These are phyloP conservation scores for Corythornis madagascariensis DNA, from an alignment of 2,113 vertebrate genomes.

Conservation along the genomic window DNA sequence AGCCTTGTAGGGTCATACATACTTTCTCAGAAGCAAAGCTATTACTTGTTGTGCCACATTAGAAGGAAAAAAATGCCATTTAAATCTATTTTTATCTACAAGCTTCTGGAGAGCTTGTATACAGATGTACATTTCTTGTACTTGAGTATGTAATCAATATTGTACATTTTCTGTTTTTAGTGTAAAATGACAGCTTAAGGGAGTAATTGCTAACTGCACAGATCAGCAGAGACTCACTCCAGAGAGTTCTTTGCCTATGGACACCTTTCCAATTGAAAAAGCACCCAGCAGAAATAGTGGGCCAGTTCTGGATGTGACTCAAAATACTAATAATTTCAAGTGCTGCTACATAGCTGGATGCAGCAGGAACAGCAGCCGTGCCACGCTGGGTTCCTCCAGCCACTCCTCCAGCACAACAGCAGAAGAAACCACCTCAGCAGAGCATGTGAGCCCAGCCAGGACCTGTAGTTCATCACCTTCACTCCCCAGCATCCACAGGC, in stretches of 20 bases:
- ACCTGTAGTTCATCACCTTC: background rate
- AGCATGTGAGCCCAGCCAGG: rapidly evolving
- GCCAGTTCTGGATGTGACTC: background rate
- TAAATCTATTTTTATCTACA: conserved; percentile 1
- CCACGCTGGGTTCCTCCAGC: background rate
- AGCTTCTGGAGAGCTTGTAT: background rate
- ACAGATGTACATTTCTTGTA: conserved; percentile 20
- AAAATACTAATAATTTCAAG: background rate
- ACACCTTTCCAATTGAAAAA: background rate
- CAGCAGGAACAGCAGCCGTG: background rate
- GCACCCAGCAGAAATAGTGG: background rate
- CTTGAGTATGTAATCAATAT: conserved; percentile 32
- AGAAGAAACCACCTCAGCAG: background rate
- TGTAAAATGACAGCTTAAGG: background rate
- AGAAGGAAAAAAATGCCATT: background rate
- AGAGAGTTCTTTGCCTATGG: background rate
- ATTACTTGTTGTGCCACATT: background rate
- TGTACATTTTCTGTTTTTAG: conserved; percentile 21
- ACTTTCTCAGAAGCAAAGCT: background rate
- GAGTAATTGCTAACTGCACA: conserved; percentile 3
- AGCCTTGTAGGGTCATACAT: background rate
- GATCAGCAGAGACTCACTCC: background rate
- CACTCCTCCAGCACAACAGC: background rate
- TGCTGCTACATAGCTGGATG: background rate
- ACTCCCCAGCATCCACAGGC: background rate